Base-by-base conservation (phyloP, 2,113 vertebrate species). In the Propithecus coquereli region DNA sequence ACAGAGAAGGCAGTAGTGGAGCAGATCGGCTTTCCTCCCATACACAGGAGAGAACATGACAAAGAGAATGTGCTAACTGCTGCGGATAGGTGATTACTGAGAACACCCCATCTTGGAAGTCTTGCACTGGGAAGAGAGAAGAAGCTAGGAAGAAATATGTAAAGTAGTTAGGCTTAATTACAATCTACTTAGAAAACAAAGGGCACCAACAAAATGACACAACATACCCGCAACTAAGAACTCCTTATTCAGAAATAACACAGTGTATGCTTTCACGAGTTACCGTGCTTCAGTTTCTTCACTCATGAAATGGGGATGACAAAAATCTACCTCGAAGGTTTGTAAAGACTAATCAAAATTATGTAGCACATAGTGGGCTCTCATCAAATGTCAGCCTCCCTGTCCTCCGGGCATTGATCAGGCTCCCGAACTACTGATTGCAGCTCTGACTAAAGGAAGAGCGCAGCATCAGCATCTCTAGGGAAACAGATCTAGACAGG, bases 1-100 rank as follows among this genome's bases (percentile, higher is more conserved):
- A 92, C 32, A 79, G 76, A 91, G 90, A 91, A 95, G 70, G 85
- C 63, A 61, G 66, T 57, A n/a, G 71, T 43, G 12, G 20, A 84
- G 86, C 54, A 96, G 96, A 92, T 43, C 23, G 65, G 73, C 79
- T 81, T 50, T 50, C 88, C 68, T 96, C 94, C 94, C 85, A 65
- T 65, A 82, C 43, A 79, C 13, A 96, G 73, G 63, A 85, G 34
- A 90, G n/a, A 90, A 70, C 20, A 34, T 10, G 54, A 59, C 63
- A 93, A 73, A 79, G 73, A 87, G 18, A 73, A 77, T 37, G n/a
- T 61, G 74, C 82, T 57, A 52, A 86, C 68, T 96, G 92, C 27
- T 87, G 8, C 45, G 50, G 47, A 91, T 20, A 94, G 74, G 93
- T 96, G 93, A 66, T 80, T 63, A 43, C 34, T 45, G n/a, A 97